phyloP scores from a whole-genome alignment of 2,113 vertebrate genomes.

The Lampris megalopsis region DNA sequence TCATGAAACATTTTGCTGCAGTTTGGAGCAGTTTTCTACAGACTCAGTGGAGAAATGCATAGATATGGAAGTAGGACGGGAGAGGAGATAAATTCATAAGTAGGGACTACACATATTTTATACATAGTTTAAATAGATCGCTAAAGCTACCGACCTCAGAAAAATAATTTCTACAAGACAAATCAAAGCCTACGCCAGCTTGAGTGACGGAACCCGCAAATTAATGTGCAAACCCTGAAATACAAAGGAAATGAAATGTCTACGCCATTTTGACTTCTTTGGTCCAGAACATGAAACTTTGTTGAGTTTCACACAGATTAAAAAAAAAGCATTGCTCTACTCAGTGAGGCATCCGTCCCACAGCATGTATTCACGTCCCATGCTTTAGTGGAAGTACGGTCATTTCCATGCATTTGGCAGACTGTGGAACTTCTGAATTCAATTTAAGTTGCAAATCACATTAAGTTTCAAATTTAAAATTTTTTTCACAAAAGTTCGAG shows the following conservation, averaged over 20 bases:
- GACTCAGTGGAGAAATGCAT: conserved; percentile 5
- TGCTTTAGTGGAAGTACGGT: background rate
- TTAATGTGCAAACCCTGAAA: too few relatives aligned
- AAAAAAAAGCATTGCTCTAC: background rate
- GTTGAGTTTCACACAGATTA: background rate
- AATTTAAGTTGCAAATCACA: conserved; percentile 28
- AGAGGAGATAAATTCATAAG: background rate
- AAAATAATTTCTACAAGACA: too few relatives aligned
- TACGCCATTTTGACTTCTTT: background rate
- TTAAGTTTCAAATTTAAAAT: background rate
- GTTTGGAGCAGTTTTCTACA: conserved; percentile 1
- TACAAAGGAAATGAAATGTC: background rate
- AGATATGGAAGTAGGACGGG: background rate
- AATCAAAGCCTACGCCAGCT: too few relatives aligned
- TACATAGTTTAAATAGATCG: too few relatives aligned
- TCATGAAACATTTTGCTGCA: conserved; percentile 18
- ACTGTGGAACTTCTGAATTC: conserved; percentile 7
- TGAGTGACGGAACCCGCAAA: too few relatives aligned
- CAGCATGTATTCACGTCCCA: background rate
- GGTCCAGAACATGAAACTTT: background rate
- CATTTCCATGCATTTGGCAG: background rate
- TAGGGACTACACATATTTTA: background rate
- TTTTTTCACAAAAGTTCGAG: conserved; percentile 41
- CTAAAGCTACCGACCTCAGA: too few relatives aligned
- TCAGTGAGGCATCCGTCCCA: background rate